These are phyloP conservation scores for Habroteleia sp. DNA, from an alignment of 2,888 invertebrate genomes.

Conservation along the genomic window DNA sequence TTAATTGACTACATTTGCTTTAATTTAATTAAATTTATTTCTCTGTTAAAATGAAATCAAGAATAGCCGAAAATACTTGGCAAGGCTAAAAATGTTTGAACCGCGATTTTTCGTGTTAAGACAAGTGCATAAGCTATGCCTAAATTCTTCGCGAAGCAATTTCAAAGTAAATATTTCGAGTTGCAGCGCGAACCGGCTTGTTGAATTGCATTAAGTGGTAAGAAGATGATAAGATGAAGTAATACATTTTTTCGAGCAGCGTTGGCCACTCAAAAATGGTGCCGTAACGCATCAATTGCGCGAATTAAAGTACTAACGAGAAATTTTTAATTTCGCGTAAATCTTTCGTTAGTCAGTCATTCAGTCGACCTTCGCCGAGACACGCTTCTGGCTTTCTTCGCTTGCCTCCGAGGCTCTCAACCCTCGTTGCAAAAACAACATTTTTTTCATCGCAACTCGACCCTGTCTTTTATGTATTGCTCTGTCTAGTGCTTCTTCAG, in stretches of 20 bases:
- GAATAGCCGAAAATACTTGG: neutral
- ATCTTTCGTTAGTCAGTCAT: conserved; percentile 51
- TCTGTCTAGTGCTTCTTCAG: conserved; percentile 52
- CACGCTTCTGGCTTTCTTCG: conserved; percentile 24
- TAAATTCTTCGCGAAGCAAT: conserved; percentile 35
- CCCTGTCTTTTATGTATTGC: conserved; percentile 53
- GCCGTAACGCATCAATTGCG: conserved; percentile 66
- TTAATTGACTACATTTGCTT: too few species aligned
- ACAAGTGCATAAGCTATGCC: conserved; percentile 9
- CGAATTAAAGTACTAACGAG: conserved; percentile 65
- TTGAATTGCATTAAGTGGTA: conserved; percentile 46
- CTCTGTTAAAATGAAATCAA: too few species aligned
- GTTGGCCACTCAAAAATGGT: conserved; percentile 52
- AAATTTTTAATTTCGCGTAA: conserved; percentile 53
- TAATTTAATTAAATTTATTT: too few species aligned
- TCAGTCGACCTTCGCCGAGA: conserved; percentile 26
- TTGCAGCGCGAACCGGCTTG: conserved; percentile 23
- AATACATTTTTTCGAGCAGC: conserved; percentile 46
- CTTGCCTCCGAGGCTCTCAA: conserved; percentile 19
- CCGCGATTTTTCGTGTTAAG: conserved; percentile 18
- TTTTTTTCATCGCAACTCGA: conserved; percentile 45
- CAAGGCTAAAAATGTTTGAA: conserved; percentile 7
- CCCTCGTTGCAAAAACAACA: conserved; percentile 41
- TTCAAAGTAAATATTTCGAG: conserved; percentile 49
- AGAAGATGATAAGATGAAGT: conserved; percentile 55